Evolutionary conservation across 2,888 invertebrate genomes (phyloP), one percentile per base, ranked within the genome.

Genomic region (Linnaemya vulpina): DNA sequence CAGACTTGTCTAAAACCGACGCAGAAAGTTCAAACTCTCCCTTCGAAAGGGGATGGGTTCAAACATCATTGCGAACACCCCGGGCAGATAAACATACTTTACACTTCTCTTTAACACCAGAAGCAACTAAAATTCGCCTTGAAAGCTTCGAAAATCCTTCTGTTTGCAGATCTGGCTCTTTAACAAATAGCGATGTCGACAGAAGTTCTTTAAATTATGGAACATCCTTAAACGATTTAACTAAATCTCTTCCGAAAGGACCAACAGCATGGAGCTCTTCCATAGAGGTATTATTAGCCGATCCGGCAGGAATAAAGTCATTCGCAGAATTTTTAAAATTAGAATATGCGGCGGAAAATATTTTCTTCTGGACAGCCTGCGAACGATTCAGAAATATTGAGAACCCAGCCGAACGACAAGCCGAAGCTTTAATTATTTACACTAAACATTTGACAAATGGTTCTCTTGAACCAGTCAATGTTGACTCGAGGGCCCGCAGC

Each of bases 271-370:
- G 99, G 99, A 96, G 97, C 0, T 94, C 95, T 20, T 97, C 97
- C 30, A 97, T 99, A 91, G 98, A 98, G 90, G 96, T 96, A 89
- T 94, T 99, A 80, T 93, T 99, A 82, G 96, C 96, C 38, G 98
- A 99, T 93, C 95, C 96, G 0, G 94, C 95, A 40, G 99, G 98
- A 46, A 94, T 98, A n/a, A 96, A 96, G 88, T 96, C 97, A 63
- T 98, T 99, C 93, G 96, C 97, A 40, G 98, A 96, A 92, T 99
- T 98, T 93, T 94, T 99, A 74, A 96, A 97, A 91, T 98, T 98
- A 92, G 99, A 99, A 93, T 99, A 98, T 93, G 98, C 99, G 86
- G 97, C 98, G 25, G 99, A 99, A 93, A 99, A 99, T 91, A 98
- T 99, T 74, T 94, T 97, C 88, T 99, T 99, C 93, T 99, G 99